Conservation (phyloP, 2,113 vertebrate species). For the Tenebrosternarchus preto region DNA sequence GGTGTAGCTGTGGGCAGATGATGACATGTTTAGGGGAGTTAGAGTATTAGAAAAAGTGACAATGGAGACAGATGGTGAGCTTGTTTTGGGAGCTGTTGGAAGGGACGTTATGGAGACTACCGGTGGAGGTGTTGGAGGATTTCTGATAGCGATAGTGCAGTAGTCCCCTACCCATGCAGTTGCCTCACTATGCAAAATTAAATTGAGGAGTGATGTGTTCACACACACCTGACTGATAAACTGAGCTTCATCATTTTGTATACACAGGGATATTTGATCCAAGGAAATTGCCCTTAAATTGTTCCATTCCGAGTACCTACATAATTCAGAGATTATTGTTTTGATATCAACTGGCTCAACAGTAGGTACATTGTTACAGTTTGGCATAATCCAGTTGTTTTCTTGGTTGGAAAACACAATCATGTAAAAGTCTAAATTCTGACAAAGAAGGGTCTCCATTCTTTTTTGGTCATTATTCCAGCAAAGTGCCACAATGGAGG, state of each 20-base stretch:
- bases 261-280: conserved; percentile 64
- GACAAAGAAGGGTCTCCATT: conserved; percentile 68
- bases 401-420: conserved; percentile 64
- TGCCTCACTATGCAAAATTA: conserved; percentile 51
- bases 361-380: conserved; percentile 60
- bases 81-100: not conserved
- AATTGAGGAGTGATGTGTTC: conserved; percentile 64
- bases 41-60: not conserved
- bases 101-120: not conserved
- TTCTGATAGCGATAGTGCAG: conserved; percentile 58
- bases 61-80: not conserved
- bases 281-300: conserved; percentile 52
- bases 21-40: not conserved
- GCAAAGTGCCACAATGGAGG: conserved; percentile 68
- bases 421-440: conserved; percentile 66
- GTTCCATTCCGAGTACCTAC: conserved; percentile 70
- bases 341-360: not conserved
- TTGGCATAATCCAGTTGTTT: conserved; percentile 63
- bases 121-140: not conserved
- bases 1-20: not conserved
- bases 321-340: conserved; percentile 43
- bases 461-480: conserved; percentile 63
- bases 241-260: conserved; percentile 61
- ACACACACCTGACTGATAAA: conserved; percentile 68
- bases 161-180: conserved; percentile 68